These are phyloP conservation scores for Eustalomyia histrio DNA, from an alignment of 2,888 invertebrate species.

Conservation along the genomic window DNA sequence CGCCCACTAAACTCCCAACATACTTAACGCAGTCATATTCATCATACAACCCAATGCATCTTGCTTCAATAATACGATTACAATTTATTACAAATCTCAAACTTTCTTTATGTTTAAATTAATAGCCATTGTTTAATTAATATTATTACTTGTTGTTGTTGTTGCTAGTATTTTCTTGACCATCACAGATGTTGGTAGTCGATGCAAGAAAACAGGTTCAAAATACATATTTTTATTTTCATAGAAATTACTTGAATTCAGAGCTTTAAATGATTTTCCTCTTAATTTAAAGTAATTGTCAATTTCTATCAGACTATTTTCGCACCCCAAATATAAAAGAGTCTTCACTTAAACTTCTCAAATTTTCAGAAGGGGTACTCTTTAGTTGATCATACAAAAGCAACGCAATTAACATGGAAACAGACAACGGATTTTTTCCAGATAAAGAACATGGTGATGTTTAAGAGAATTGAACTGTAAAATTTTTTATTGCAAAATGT, in stretches of 20 bases:
- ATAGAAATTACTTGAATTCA: slow-evolving; percentile 5
- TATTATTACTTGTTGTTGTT: background rate
- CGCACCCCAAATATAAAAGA: too few relatives aligned
- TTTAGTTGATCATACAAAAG: too few relatives aligned
- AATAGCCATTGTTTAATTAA: background rate
- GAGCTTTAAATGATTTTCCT: background rate
- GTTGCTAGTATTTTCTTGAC: slow-evolving; percentile 10
- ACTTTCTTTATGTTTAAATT: slow-evolving; percentile 9
- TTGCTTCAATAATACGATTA: slow-evolving; percentile 1
- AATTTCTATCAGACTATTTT: too few relatives aligned
- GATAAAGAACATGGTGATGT: too few relatives aligned
- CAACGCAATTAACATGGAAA: too few relatives aligned
- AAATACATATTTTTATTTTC: slow-evolving; percentile 6
- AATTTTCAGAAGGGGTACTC: too few relatives aligned
- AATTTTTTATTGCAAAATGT: too few relatives aligned
- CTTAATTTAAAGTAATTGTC: background rate
- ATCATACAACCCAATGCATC: background rate
- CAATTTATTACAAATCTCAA: slow-evolving; percentile 1
- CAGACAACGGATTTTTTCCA: too few relatives aligned
- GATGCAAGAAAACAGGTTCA: slow-evolving; percentile 18
- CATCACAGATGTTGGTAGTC: background rate
- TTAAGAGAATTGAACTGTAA: too few relatives aligned
- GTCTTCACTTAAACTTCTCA: too few relatives aligned
- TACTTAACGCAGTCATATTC: slow-evolving; percentile 5
- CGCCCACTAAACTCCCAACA: background rate